These are phyloP conservation scores for Strix aluco DNA, from an alignment of 2,113 vertebrate genomes.

Conservation along the genomic window DNA sequence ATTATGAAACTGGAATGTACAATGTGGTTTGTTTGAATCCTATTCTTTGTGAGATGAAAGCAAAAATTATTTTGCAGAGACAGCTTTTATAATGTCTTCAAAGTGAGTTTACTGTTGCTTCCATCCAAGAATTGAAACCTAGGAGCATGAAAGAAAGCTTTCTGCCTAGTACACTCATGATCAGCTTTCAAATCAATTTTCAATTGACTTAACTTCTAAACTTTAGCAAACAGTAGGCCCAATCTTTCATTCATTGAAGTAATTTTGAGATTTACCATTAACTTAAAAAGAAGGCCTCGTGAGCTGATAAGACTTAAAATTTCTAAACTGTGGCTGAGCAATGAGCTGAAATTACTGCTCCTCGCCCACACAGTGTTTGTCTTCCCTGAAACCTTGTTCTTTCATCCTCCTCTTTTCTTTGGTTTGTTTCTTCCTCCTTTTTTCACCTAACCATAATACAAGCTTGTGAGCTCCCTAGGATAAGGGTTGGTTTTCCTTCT, in stretches of 20 bases:
- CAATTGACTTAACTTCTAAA: background rate
- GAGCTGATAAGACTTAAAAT: background rate
- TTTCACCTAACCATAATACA: background rate
- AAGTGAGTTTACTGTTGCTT: slow-evolving; percentile 22
- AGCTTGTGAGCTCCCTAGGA: background rate
- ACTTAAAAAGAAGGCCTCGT: background rate
- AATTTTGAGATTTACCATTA: background rate
- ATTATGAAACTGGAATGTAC: background rate
- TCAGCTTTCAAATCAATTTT: background rate
- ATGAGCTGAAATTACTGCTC: background rate
- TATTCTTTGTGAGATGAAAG: slow-evolving; percentile 43
- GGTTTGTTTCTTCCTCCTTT: background rate
- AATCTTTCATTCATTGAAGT: background rate
- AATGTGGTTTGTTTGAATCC: slow-evolving; percentile 36
- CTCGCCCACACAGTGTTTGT: background rate
- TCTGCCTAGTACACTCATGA: background rate
- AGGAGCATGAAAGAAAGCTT: background rate
- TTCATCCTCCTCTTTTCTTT: slow-evolving; percentile 1
- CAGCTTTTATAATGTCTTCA: background rate
- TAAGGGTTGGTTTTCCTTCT: background rate
- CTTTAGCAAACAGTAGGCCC: background rate
- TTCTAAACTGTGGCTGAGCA: background rate
- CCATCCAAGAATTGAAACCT: background rate
- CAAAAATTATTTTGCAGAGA: background rate
- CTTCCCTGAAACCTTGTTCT: background rate